Conservation (phyloP, 2,888 invertebrate genomes). For the Trimorus sp. region DNA sequence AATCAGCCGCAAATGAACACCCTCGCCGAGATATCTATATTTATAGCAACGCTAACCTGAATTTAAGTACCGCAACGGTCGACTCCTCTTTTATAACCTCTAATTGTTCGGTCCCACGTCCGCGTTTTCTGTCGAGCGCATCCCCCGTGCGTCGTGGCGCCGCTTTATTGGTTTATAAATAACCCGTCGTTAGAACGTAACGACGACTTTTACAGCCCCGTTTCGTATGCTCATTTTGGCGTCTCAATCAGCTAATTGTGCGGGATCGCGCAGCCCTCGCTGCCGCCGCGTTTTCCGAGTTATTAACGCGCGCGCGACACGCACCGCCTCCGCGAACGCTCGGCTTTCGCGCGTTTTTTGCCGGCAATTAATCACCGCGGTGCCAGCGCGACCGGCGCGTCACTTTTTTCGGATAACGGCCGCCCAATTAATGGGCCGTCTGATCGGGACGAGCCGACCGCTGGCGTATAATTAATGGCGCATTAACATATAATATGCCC, state of each 20-base stretch:
- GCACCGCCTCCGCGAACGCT: slow-evolving; percentile 61
- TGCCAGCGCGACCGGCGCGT: slow-evolving; percentile 3
- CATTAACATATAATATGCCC: slow-evolving; percentile 54
- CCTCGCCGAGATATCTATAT: too few species aligned
- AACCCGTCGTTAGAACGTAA: slow-evolving; percentile 55
- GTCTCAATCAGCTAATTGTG: slow-evolving; percentile 38
- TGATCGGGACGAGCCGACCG: slow-evolving; percentile 34
- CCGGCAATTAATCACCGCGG: too few species aligned
- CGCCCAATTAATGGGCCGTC: slow-evolving; percentile 25
- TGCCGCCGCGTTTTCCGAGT: background rate
- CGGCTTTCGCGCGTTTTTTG: slow-evolving; percentile 15
- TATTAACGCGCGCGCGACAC: background rate
- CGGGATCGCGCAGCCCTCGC: slow-evolving; percentile 13
- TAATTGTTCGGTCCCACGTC: slow-evolving; percentile 30
- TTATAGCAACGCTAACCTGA: background rate
- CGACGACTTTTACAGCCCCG: slow-evolving; percentile 42
- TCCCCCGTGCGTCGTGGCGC: slow-evolving; percentile 55
- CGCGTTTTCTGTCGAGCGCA: too few species aligned
- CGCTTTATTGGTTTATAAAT: slow-evolving; percentile 65
- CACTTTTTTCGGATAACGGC: background rate
- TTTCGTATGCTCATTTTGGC: background rate
- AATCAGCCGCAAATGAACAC: too few species aligned
- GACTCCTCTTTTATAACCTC: background rate
- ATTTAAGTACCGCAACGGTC: slow-evolving; percentile 12
- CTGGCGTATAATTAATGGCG: slow-evolving; percentile 42